Conservation (phyloP, 92 coral and sea anemone genomes). For the Zoanthus solanderi region DNA sequence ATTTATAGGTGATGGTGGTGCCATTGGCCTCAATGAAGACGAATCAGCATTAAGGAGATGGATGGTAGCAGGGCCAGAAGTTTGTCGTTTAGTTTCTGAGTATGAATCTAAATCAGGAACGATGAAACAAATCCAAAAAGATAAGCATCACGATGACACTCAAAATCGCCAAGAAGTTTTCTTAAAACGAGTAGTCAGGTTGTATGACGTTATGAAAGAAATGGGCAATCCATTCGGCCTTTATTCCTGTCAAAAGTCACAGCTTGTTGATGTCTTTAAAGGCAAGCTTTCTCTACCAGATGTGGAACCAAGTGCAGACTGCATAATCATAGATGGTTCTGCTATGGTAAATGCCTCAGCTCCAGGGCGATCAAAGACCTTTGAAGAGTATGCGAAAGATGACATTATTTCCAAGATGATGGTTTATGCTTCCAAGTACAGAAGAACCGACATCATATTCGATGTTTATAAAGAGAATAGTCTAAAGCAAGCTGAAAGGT, state of each 20-base stretch:
- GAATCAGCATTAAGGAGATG: slow-evolving; percentile 55
- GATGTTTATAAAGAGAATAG: slow-evolving; percentile 1
- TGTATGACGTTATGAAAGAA: slow-evolving; percentile 30
- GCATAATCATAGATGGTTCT: slow-evolving; percentile 24
- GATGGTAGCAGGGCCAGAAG: slow-evolving; percentile 65
- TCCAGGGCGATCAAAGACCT: slow-evolving; percentile 45
- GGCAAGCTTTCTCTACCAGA: slow-evolving; percentile 51
- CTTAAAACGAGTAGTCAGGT: slow-evolving; percentile 26
- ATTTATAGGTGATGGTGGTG: slow-evolving; percentile 58
- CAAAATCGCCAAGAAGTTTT: slow-evolving; percentile 16
- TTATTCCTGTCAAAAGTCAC: slow-evolving; percentile 65
- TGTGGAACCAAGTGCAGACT: slow-evolving; percentile 52
- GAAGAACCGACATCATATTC: not conserved
- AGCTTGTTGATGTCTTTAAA: slow-evolving; percentile 44
- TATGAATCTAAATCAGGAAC: too few relatives aligned
- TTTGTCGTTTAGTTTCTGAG: slow-evolving; percentile 42
- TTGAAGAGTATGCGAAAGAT: slow-evolving; percentile 59
- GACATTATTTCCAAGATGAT: slow-evolving; percentile 54
- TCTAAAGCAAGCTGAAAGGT: slow-evolving; percentile 46
- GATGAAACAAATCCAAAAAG: not conserved
- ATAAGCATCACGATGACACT: slow-evolving; percentile 51
- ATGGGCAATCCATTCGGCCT: slow-evolving; percentile 61
- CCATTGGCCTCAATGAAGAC: slow-evolving; percentile 59
- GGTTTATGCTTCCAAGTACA: slow-evolving; percentile 31
- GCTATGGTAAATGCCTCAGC: slow-evolving; percentile 49